phyloP scores from a whole-genome alignment of 2,797 vertebrate genomes.

The Peromyscus nudipes region DNA sequence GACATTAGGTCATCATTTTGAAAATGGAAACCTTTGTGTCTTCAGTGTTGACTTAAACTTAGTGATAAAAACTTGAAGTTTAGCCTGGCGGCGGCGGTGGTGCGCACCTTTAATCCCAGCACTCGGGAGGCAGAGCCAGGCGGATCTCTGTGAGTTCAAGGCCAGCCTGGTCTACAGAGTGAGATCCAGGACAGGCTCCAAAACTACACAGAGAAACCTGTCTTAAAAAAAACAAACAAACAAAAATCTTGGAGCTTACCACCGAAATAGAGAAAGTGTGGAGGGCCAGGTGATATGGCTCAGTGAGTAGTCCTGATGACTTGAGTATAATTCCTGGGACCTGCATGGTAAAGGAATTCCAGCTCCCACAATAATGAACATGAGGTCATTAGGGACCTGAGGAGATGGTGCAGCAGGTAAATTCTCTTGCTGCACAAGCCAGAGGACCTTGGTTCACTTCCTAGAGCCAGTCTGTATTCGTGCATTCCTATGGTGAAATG shows the following conservation, averaged over 20 bases:
- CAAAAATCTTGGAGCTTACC: neutral
- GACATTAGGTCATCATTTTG: neutral
- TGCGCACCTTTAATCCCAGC: no score
- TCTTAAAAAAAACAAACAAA: no score
- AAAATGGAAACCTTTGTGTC: slow-evolving; percentile 8
- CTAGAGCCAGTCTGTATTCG: neutral
- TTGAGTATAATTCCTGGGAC: neutral
- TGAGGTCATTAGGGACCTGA: neutral
- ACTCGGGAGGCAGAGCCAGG: no score
- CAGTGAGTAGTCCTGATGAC: neutral
- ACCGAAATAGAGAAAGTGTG: slow-evolving; percentile 4
- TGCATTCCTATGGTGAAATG: neutral
- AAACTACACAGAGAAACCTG: no score
- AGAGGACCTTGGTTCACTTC: no score
- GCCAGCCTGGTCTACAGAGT: no score
- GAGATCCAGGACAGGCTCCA: no score
- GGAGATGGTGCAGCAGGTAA: neutral
- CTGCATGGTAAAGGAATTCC: neutral
- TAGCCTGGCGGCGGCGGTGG: no score
- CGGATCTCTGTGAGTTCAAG: no score
- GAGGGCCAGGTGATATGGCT: neutral
- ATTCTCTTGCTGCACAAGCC: neutral
- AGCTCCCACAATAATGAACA: neutral
- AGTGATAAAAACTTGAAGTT: slow-evolving; percentile 32
- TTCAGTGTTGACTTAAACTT: slow-evolving; percentile 49